phyloP scores from a whole-genome alignment of 2,113 vertebrate species.

The Hippoglossus stenolepis region DNA sequence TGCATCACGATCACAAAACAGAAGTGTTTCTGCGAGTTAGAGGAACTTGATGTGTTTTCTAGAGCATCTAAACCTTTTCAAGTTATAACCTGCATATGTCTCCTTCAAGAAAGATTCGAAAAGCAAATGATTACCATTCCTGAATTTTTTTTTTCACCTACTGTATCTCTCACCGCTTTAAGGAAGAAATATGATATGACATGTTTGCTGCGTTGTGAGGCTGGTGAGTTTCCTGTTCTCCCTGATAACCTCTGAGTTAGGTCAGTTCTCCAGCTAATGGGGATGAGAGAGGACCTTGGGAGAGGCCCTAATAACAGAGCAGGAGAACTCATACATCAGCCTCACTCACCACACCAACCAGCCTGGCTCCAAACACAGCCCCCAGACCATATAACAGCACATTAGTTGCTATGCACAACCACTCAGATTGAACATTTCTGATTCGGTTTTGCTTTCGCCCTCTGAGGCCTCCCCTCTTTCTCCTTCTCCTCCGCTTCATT shows the following conservation, averaged over 20 bases:
- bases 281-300: slow-evolving; percentile 60
- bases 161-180: slow-evolving; percentile 32
- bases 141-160: slow-evolving; percentile 11
- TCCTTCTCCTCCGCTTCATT: slow-evolving; percentile 24
- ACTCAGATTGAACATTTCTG: slow-evolving; percentile 67
- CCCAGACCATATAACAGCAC: slow-evolving; percentile 70
- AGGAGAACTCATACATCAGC: slow-evolving; percentile 72
- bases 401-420: slow-evolving; percentile 63
- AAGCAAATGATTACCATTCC: slow-evolving; percentile 29
- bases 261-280: slow-evolving; percentile 70
- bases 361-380: slow-evolving; percentile 70
- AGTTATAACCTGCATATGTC: no score
- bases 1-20: no score
- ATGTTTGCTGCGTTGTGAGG: slow-evolving; percentile 22
- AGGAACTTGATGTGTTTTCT: no score
- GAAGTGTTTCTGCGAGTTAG: no score
- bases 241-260: slow-evolving; percentile 67
- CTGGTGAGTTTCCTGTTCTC: slow-evolving; percentile 45
- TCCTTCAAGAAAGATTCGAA: no score
- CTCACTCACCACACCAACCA: slow-evolving; percentile 75
- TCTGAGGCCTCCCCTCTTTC: slow-evolving; percentile 13
- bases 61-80: no score
- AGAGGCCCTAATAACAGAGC: slow-evolving; percentile 74
- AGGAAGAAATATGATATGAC: slow-evolving; percentile 23
- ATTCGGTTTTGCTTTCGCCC: slow-evolving; percentile 52